These are phyloP conservation scores for Choreutis nemorana DNA, from an alignment of 2,888 invertebrate species.

Conservation along the genomic window DNA sequence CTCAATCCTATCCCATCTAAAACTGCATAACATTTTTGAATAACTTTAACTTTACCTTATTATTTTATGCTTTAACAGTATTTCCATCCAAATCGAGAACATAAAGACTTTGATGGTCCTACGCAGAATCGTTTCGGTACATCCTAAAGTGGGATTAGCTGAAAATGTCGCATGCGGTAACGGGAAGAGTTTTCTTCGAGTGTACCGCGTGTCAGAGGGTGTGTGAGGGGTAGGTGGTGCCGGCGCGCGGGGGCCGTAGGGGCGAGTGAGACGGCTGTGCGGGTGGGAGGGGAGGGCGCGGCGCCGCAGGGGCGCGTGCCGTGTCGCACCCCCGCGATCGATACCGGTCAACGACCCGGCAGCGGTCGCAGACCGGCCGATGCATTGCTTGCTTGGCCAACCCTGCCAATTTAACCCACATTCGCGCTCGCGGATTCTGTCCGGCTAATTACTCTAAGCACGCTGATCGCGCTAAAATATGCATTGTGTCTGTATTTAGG, in stretches of 20 bases:
- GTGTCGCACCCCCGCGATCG: conserved; percentile 50
- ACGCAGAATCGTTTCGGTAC: too few species aligned
- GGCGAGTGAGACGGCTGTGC: too few species aligned
- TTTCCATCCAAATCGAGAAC: too few species aligned
- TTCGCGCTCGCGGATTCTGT: conserved; percentile 19
- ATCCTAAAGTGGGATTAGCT: conserved; percentile 11
- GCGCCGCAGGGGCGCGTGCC: conserved; percentile 40
- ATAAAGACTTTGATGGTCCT: too few species aligned
- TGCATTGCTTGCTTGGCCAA: conserved; percentile 22
- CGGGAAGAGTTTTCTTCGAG: conserved; percentile 36
- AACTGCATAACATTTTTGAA: too few species aligned
- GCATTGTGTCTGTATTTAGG: conserved; percentile 32
- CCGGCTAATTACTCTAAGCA: conserved; percentile 41
- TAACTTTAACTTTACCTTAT: too few species aligned
- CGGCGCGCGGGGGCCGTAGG: conserved; percentile 19
- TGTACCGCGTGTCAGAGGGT: conserved; percentile 22
- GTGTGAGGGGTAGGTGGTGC: conserved; percentile 19
- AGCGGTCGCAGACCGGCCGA: conserved; percentile 46
- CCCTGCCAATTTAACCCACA: conserved; percentile 45
- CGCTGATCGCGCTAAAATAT: conserved; percentile 40
- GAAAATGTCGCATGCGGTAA: conserved; percentile 56
- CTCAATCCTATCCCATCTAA: too few species aligned
- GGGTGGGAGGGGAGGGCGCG: conserved; percentile 18
- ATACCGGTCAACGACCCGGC: conserved; percentile 60
- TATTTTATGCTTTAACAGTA: too few species aligned